Percentiles rank a stretch among this genome's conserved stretches.
Conservation (phyloP, 2,797 vertebrate species). For the Platyrinchus mystaceus region DNA sequence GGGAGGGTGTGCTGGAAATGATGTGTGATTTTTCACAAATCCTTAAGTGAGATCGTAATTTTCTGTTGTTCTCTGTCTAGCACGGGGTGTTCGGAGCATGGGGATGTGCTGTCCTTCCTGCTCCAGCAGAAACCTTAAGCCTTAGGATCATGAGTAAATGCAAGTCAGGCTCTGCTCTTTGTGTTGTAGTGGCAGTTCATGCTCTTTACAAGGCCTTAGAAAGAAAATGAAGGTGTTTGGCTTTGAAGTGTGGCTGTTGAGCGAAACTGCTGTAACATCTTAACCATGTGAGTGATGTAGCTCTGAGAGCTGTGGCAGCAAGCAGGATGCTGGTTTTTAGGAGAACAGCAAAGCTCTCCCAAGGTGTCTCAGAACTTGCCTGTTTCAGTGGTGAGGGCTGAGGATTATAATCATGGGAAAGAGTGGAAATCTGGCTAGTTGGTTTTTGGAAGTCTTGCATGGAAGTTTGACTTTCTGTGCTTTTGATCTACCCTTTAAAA, state of each 20-base stretch:
- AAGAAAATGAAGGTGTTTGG: neutral
- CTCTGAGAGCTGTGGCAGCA: neutral
- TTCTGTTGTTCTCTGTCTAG: neutral
- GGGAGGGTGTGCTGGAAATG: neutral
- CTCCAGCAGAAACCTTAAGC: neutral
- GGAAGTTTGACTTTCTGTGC: neutral
- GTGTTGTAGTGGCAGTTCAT: neutral
- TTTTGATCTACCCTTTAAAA: neutral
- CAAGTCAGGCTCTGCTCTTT: neutral
- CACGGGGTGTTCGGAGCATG: accelerated
- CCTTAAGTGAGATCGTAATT: neutral
- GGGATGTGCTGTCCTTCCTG: neutral
- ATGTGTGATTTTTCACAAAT: neutral
- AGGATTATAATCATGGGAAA: neutral
- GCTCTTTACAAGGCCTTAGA: neutral
- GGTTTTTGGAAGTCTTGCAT: neutral
- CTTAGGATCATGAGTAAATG: neutral
- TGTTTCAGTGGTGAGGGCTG: neutral
- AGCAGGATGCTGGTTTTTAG: neutral
- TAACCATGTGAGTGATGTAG: accelerated
- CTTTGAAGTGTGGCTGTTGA: neutral
- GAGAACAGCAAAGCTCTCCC: neutral
- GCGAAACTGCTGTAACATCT: neutral
- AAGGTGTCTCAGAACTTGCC: neutral
- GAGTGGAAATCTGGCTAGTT: neutral